Evolutionary conservation across 2,797 vertebrate genomes (phyloP).

Genomic region (Choloepus didactylus): DNA sequence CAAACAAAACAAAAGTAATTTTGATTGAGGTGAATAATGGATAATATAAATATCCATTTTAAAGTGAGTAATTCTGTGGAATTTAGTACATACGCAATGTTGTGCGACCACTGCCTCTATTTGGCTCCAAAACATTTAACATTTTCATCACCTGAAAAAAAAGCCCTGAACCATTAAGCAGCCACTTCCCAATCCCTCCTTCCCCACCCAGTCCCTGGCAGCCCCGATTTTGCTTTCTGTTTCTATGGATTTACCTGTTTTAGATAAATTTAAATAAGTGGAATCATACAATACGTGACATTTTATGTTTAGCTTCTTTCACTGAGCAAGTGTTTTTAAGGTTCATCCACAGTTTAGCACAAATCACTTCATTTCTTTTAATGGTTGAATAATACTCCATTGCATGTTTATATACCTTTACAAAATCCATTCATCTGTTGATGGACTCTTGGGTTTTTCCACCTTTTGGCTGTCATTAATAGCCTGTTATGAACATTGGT

Average conservation of each 20-base stretch:
- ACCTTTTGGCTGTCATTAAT: too few species aligned
- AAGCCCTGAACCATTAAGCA: background rate
- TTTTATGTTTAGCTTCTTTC: background rate
- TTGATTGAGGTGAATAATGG: background rate
- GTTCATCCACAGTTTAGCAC: background rate
- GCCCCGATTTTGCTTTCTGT: too few species aligned
- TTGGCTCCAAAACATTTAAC: background rate
- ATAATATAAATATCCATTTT: background rate
- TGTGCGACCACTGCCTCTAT: background rate
- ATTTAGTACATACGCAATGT: background rate
- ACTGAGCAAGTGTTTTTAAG: background rate
- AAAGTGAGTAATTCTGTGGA: background rate
- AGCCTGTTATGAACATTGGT: too few species aligned
- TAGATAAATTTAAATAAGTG: background rate
- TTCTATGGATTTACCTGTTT: background rate
- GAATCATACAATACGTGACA: background rate
- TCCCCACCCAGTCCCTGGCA: background rate
- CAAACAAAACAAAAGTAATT: background rate
- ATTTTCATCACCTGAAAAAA: background rate
- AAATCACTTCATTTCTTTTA: background rate
- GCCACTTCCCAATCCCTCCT: background rate
- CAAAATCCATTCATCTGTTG: too few species aligned
- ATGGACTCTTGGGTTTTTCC: too few species aligned
- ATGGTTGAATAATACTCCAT: background rate
- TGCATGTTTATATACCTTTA: too few species aligned